phyloP scores from a whole-genome alignment of 2,113 vertebrate genomes.

The Peromyscus leucopus region DNA sequence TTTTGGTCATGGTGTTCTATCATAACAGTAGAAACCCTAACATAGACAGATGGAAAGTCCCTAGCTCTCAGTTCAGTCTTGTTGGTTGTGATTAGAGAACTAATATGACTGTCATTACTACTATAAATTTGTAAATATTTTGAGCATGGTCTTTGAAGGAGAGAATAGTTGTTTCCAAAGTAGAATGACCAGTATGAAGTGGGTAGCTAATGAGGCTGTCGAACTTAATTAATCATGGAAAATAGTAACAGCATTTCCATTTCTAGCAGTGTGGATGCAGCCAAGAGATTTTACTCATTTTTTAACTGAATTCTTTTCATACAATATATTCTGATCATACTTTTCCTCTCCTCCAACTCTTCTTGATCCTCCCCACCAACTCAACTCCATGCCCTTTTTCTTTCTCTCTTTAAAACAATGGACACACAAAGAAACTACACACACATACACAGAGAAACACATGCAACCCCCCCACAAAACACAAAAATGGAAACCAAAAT shows the following conservation, averaged over 20 bases:
- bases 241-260: not conserved
- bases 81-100: not conserved
- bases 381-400: too few relatives aligned
- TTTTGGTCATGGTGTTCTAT: too few relatives aligned
- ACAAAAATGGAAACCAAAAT: too few relatives aligned
- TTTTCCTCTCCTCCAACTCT: too few relatives aligned
- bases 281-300: not conserved
- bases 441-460: too few relatives aligned
- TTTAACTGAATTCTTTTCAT: too few relatives aligned
- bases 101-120: not conserved
- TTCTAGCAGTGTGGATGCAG: constrained; percentile 10
- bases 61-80: not conserved
- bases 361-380: too few relatives aligned
- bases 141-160: constrained; percentile 5
- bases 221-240: constrained; percentile 19
- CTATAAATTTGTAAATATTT: constrained; percentile 20
- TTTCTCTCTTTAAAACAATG: too few relatives aligned
- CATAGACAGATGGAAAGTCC: not conserved
- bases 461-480: too few relatives aligned
- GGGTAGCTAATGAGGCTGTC: not conserved
- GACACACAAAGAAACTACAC: too few relatives aligned
- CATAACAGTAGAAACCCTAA: too few relatives aligned
- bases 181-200: constrained; percentile 16
- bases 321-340: too few relatives aligned
- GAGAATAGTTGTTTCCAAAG: not conserved